Evolutionary conservation across 2,113 vertebrate genomes (phyloP).

Genomic region (Lamprotornis superbus): DNA sequence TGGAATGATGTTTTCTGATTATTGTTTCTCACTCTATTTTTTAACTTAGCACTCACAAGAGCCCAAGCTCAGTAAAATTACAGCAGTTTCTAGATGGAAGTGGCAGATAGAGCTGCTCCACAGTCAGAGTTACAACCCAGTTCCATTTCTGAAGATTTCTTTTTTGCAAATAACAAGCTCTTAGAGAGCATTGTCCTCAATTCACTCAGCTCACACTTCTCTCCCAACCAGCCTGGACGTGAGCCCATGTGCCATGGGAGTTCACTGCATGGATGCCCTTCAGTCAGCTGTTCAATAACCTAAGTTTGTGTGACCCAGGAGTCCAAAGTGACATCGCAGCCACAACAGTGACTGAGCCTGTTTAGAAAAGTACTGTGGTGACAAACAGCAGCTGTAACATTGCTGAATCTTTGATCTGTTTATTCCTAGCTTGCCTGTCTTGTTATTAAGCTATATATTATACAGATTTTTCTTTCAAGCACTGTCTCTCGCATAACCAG

Average conservation of each 20-base stretch:
- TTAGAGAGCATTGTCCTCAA: neutral
- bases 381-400: constrained; percentile 40
- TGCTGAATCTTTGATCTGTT: constrained; percentile 39
- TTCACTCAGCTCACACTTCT: constrained; percentile 47
- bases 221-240: neutral
- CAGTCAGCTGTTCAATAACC: constrained; percentile 37
- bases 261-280: neutral
- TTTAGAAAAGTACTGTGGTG: neutral
- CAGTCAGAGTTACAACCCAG: neutral
- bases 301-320: constrained; percentile 39
- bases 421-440: constrained; percentile 43
- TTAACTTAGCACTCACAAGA: neutral
- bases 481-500: constrained; percentile 52
- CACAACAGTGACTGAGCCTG: neutral
- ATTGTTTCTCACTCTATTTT: neutral
- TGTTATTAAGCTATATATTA: constrained; percentile 52
- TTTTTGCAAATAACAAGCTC: neutral
- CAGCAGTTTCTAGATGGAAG: neutral
- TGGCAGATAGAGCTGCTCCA: neutral
- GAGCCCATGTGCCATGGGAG: neutral
- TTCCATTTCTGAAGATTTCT: neutral
- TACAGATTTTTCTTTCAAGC: constrained; percentile 60
- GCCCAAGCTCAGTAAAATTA: neutral
- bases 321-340: constrained; percentile 31
- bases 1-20: neutral